Percentiles rank a stretch among this genome's conserved stretches.
Conservation (phyloP, 2,888 invertebrate species). For the Melikaiella ostensackeni region DNA sequence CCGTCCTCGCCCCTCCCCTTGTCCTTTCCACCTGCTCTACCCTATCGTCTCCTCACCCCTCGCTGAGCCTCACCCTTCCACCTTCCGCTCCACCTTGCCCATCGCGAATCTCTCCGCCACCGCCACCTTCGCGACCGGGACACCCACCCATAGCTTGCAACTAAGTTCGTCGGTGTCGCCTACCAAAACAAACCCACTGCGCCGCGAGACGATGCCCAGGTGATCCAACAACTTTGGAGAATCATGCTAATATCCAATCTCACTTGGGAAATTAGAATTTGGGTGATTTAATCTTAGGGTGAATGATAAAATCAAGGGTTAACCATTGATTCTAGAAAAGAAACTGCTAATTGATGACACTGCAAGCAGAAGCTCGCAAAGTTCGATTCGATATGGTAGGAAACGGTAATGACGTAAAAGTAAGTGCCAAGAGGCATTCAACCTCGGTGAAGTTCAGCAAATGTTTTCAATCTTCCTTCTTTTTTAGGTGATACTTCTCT, state of each 20-base stretch:
- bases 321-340: not conserved
- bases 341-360: slow-evolving; percentile 48
- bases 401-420: not conserved
- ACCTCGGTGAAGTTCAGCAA: not conserved
- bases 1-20: slow-evolving; percentile 69
- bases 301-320: not conserved
- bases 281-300: slow-evolving; percentile 38
- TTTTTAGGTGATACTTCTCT: not conserved
- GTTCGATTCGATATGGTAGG: no score
- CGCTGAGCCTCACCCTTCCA: slow-evolving; percentile 58
- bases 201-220: slow-evolving; percentile 43
- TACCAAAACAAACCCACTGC: slow-evolving; percentile 58
- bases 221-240: slow-evolving; percentile 27
- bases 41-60: slow-evolving; percentile 51
- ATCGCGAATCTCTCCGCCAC: slow-evolving; percentile 61
- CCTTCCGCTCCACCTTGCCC: slow-evolving; percentile 62
- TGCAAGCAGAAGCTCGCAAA: no score
- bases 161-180: slow-evolving; percentile 55
- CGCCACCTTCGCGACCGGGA: slow-evolving; percentile 62
- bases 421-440: no score
- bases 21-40: slow-evolving; percentile 66
- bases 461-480: not conserved
- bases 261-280: slow-evolving; percentile 41
- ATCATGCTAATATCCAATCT: slow-evolving; percentile 32
- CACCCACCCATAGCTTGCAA: slow-evolving; percentile 52